phyloP scores from a whole-genome alignment of 35 echinoderm and acorn worm genomes.

The Apostichopus californicus region DNA sequence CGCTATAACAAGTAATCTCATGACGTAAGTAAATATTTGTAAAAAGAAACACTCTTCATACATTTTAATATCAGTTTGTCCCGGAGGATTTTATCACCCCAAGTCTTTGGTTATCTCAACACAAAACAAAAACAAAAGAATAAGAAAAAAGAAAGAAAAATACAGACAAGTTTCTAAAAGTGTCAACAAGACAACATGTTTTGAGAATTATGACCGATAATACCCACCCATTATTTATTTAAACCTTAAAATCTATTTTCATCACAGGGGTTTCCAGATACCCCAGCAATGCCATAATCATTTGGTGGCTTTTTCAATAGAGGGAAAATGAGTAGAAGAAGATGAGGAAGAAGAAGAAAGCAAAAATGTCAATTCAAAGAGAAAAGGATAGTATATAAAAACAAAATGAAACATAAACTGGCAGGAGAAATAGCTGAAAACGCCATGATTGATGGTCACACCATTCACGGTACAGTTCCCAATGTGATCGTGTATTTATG shows the following conservation, averaged over 20 bases:
- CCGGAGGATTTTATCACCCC: background rate
- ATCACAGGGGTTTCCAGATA: background rate
- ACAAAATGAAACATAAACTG: slow-evolving; percentile 39
- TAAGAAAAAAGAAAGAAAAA: too few species aligned
- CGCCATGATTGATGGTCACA: background rate
- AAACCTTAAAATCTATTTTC: too few species aligned
- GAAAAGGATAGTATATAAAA: background rate
- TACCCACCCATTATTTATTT: too few species aligned
- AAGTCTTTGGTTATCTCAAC: background rate
- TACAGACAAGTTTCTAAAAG: too few species aligned
- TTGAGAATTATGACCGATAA: too few species aligned
- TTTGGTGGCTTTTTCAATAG: background rate
- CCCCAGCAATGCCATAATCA: slow-evolving; percentile 35
- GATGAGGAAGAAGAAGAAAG: background rate
- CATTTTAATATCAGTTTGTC: background rate
- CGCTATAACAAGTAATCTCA: too few species aligned
- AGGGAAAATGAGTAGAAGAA: background rate
- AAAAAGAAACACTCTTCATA: background rate
- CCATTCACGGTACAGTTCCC: background rate
- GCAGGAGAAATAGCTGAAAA: slow-evolving; percentile 36
- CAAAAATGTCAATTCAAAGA: background rate
- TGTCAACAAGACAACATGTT: too few species aligned
- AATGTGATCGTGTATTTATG: background rate
- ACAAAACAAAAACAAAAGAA: background rate
- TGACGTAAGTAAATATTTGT: too few species aligned